Percentiles rank a stretch among this genome's conserved stretches.
phyloP scores from a whole-genome alignment of 2,888 invertebrate genomes.

The Drosophila prostipennis region DNA sequence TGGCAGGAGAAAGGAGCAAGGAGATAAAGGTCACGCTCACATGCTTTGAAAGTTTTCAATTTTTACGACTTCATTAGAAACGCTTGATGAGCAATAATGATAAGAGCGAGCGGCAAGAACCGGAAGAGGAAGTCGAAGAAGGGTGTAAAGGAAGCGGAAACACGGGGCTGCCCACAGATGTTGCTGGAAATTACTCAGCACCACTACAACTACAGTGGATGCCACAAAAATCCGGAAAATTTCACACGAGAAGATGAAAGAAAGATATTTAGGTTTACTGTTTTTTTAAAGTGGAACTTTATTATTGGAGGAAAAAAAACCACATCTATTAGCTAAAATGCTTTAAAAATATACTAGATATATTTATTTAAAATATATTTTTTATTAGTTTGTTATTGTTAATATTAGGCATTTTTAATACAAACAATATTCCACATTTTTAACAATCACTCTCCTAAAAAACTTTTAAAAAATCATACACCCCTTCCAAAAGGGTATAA shows the following conservation, averaged over 20 bases:
- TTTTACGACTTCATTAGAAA: constrained; percentile 80
- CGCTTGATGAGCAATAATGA: constrained; percentile 79
- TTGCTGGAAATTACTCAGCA: constrained; percentile 45
- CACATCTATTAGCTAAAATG: too few relatives aligned
- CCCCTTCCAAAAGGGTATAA: neutral
- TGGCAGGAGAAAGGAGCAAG: constrained; percentile 42
- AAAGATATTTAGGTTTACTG: neutral
- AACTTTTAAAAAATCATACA: too few relatives aligned
- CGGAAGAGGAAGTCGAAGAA: constrained; percentile 8
- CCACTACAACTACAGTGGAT: constrained; percentile 11
- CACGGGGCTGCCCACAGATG: constrained; percentile 49
- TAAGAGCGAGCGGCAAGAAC: constrained; percentile 25
- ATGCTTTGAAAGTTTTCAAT: constrained; percentile 74
- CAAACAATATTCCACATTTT: too few relatives aligned
- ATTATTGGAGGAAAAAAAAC: too few relatives aligned
- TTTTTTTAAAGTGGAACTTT: neutral
- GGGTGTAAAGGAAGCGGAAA: constrained; percentile 17
- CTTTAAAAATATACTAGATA: too few relatives aligned
- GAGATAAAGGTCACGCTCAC: constrained; percentile 42
- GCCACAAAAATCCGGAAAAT: neutral
- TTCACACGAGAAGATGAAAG: neutral
- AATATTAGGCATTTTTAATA: too few relatives aligned
- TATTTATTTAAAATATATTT: too few relatives aligned
- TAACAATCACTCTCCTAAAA: too few relatives aligned
- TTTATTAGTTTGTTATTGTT: too few relatives aligned